Base-by-base conservation (phyloP, 37 sponge, comb jelly and placozoan species). In the Halisarca cf. caerulea region DNA sequence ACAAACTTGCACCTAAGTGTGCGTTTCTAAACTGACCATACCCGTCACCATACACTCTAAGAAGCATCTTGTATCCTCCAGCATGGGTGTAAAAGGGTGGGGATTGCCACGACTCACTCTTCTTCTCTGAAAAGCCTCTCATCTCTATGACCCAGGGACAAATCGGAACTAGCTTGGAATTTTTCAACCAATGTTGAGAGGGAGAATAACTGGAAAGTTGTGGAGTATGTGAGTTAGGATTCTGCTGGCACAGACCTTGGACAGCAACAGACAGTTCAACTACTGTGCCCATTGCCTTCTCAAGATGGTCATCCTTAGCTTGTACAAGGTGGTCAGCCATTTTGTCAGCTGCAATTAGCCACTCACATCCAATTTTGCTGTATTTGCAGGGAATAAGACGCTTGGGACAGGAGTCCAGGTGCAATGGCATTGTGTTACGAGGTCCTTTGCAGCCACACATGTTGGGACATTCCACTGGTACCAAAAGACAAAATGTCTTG, bases 221-320 rank as follows among this genome's bases (percentile, higher is more conserved):
- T 24, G 38, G 32, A 37, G 42, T n/a, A 36, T 11, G 2, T 0
- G 42, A 24, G 15, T 14, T 1, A 9, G 42, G 24, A 20, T 41
- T 40, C 25, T 74, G 38, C 2, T 37, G 24, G 20, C 77, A 37
- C 21, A 74, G 38, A 11, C 11, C 11, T 14, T 11, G 9, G 11
- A 47, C 51, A 6, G 11, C 51, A 47, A 11, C 11, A 24, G 41
- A 36, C 3, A 74, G 45, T 20, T 74, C 25, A 20, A 74, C 24
- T 2, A 74, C 77, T 44, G 21, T 74, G 25, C 36, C 44, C 77
- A 74, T 74, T 2, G 77, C 32, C 77, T 14, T 40, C 45, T 74
- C 45, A 23, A 74, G 36, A 37, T 74, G 77, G 44, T 40, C 38
- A 21, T 74, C 77, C 44, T 74, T 74, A 5, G 7, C 36, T 24